Evolutionary conservation across 1,140 invertebrate genomes (phyloP), one percentile per base, ranked within the genome.

Genomic region (Steinernema feltiae): DNA sequence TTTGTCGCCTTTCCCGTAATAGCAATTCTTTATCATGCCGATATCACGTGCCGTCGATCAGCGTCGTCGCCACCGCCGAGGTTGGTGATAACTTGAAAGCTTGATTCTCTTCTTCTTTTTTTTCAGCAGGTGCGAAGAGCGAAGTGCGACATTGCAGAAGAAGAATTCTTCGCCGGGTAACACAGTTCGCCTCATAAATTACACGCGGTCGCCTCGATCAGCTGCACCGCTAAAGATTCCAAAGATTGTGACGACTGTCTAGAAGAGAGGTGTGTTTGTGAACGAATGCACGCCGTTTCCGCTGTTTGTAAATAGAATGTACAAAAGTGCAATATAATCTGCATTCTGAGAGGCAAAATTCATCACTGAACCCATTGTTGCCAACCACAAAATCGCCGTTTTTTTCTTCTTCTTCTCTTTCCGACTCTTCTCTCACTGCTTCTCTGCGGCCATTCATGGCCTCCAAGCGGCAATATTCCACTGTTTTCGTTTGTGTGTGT

Each of bases 161-260:
- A 21, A 63, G 7, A 41, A 7, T 21, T 63, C 53, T 63, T 63
- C 53, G n/a, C 41, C 41, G 53, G 53, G 53, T 63, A 63, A 63
- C 24, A 63, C 24, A 12, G 53, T 63, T 15, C 53, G 53, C 7
- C 53, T 63, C 7, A 63, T 63, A 63, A 63, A 63, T 63, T 63
- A 63, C 53, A 63, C 53, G 15, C 53, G 24, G 24, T 63, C 53
- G 53, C 53, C 53, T 63, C 53, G 53, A 27, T 63, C 53, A 27
- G 53, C 53, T 7, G 53, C 24, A 27, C 53, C 53, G 24, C 53
- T 63, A 15, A 7, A 21, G 3, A 63, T 63, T 15, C 15, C 53
- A 15, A 63, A 63, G 24, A 63, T 63, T 63, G 53, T 63, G 7
- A 63, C 53, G 7, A 63, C 53, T n/a, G 53, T 63, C n/a, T n/a